A percentile compares a stretch with the other conserved stretches of the same genome.
Conservation (phyloP, 2,113 vertebrate genomes). For the Oostethus manadensis region DNA sequence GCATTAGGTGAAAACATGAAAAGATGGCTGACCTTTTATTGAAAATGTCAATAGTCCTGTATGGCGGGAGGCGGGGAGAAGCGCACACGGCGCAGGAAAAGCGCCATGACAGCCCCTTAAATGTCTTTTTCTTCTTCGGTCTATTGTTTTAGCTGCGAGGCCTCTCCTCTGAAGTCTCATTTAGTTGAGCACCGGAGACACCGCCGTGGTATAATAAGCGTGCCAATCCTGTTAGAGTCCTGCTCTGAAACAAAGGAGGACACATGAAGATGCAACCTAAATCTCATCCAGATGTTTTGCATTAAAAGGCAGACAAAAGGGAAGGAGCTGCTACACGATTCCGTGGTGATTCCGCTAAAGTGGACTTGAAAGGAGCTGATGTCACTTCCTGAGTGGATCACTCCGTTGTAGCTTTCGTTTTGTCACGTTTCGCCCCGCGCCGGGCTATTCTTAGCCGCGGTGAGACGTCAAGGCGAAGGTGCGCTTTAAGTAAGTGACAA, state of each 20-base stretch:
- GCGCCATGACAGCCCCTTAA: conserved; percentile 37
- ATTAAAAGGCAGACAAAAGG: conserved; percentile 24
- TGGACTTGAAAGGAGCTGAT: conserved; percentile 50
- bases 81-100: conserved; percentile 49
- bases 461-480: conserved; percentile 69
- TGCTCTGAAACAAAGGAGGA: conserved; percentile 4
- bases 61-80: conserved; percentile 38
- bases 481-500: conserved; percentile 72
- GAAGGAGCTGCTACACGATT: conserved; percentile 24
- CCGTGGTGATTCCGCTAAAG: conserved; percentile 34
- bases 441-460: conserved; percentile 60
- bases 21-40: conserved; percentile 84
- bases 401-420: conserved; percentile 56
- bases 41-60: conserved; percentile 76
- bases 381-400: conserved; percentile 40
- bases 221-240: conserved; percentile 1
- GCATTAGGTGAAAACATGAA: conserved; percentile 83
- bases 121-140: conserved; percentile 37
- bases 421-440: conserved; percentile 58
- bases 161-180: conserved; percentile 10
- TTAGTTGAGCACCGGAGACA: neutral
- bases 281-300: conserved; percentile 22
- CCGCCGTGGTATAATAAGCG: neutral
- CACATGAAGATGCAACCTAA: conserved; percentile 6
- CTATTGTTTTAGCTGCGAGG: neutral